A percentile compares a stretch with the other conserved stretches of the same genome.
These are phyloP conservation scores for Oreochromis tanganicae DNA, from an alignment of 2,113 vertebrate species.

Conservation along the genomic window DNA sequence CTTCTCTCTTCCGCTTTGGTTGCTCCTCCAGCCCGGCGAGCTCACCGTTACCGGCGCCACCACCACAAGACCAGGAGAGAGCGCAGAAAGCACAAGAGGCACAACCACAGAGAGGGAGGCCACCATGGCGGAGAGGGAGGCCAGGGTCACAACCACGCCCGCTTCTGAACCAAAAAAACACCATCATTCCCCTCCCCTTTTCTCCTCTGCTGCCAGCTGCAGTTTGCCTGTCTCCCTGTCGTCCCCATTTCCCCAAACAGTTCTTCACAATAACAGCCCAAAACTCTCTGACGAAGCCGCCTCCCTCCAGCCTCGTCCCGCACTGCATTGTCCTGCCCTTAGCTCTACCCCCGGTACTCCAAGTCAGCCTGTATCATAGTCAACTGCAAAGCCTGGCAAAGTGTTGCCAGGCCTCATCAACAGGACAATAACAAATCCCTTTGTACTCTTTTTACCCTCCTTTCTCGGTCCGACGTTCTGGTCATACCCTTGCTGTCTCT, in stretches of 20 bases:
- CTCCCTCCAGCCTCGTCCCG: background rate
- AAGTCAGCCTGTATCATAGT: conserved; percentile 49
- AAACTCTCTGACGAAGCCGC: background rate
- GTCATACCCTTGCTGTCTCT: conserved; percentile 9
- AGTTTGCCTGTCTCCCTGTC: conserved; percentile 31
- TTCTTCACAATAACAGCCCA: background rate
- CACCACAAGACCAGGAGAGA: conserved; percentile 84
- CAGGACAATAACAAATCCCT: conserved; percentile 59
- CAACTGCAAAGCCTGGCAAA: conserved; percentile 44
- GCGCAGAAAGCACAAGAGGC: conserved; percentile 84
- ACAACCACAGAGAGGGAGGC: conserved; percentile 69
- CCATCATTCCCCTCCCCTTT: background rate
- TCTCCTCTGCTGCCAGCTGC: conserved; percentile 16
- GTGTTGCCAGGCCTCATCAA: conserved; percentile 29
- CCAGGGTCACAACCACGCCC: conserved; percentile 64
- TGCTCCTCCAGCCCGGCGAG: conserved; percentile 77
- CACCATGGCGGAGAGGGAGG: conserved; percentile 61
- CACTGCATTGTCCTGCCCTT: background rate
- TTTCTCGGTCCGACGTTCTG: conserved; percentile 3
- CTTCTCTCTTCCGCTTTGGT: background rate
- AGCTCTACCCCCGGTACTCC: conserved; percentile 8
- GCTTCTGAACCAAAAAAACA: conserved; percentile 72
- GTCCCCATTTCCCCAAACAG: background rate
- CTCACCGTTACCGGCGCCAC: conserved; percentile 81
- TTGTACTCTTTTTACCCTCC: conserved; percentile 47